phyloP scores from a whole-genome alignment of 1,140 invertebrate genomes.

The Tenebrio molitor region DNA sequence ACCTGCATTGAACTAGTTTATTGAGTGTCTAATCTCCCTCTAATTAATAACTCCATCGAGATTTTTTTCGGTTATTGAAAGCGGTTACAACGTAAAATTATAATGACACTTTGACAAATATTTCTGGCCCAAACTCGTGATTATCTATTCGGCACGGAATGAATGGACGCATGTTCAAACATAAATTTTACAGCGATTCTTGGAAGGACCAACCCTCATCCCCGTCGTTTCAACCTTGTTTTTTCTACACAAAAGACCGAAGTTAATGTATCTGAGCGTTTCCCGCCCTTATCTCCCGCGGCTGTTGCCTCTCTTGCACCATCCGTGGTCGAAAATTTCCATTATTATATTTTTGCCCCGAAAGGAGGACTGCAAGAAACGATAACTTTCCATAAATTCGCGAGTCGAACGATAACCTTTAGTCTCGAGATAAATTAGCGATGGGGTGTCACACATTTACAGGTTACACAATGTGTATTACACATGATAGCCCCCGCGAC shows the following conservation, averaged over 20 bases:
- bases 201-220: slow-evolving; percentile 35
- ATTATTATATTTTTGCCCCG: neutral
- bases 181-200: slow-evolving; percentile 26
- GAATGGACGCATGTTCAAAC: slow-evolving; percentile 11
- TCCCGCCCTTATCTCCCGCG: neutral
- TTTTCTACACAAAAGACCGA: slow-evolving; percentile 5
- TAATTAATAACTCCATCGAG: neutral
- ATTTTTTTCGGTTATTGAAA: neutral
- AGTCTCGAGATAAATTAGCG: neutral
- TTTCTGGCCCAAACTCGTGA: neutral
- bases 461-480: slow-evolving; percentile 18
- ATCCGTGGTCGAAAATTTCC: slow-evolving; percentile 4
- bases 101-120: neutral
- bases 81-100: neutral
- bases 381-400: neutral
- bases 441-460: slow-evolving; percentile 12
- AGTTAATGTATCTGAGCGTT: neutral
- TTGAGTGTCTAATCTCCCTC: neutral
- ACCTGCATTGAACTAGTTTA: neutral
- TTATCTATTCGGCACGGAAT: neutral
- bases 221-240: neutral
- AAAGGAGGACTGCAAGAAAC: no score
- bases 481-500: neutral
- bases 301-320: neutral
- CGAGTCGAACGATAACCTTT: slow-evolving; percentile 9